phyloP scores from a whole-genome alignment of 2,113 vertebrate genomes.

The Alligator sinensis region DNA sequence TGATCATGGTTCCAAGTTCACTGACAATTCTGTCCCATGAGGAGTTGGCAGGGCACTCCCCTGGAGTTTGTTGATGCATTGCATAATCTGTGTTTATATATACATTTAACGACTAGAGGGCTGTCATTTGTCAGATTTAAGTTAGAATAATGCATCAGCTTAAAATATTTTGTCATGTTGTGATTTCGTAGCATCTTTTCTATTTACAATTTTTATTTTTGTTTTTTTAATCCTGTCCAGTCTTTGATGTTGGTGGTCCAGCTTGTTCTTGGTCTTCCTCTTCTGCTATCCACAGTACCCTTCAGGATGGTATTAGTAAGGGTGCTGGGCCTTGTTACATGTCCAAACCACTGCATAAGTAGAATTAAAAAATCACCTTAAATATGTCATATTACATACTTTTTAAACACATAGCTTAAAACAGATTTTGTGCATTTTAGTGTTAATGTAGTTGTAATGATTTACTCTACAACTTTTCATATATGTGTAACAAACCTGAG shows the following conservation, averaged over 20 bases:
- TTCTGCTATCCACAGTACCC: no score
- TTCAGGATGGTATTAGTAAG: no score
- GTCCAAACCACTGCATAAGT: neutral
- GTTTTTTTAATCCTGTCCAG: no score
- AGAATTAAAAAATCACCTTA: no score
- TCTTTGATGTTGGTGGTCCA: no score
- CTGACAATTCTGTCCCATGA: no score
- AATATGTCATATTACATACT: no score
- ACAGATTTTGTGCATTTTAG: neutral
- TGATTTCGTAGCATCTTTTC: neutral
- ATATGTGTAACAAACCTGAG: neutral
- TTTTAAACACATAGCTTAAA: neutral
- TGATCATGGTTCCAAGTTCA: no score
- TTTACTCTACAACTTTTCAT: neutral
- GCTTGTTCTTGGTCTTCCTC: no score
- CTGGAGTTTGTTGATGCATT: neutral
- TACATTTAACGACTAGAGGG: conserved; percentile 33
- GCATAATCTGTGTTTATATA: neutral
- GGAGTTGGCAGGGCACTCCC: no score
- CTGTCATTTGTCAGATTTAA: conserved; percentile 29
- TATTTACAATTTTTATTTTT: neutral
- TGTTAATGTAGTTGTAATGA: neutral
- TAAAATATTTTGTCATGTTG: neutral
- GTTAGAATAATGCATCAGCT: neutral
- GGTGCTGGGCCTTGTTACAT: neutral